Evolutionary conservation across 2,888 invertebrate species (phyloP), one percentile per base, ranked within the genome.

Genomic region (Villa cingulata): DNA sequence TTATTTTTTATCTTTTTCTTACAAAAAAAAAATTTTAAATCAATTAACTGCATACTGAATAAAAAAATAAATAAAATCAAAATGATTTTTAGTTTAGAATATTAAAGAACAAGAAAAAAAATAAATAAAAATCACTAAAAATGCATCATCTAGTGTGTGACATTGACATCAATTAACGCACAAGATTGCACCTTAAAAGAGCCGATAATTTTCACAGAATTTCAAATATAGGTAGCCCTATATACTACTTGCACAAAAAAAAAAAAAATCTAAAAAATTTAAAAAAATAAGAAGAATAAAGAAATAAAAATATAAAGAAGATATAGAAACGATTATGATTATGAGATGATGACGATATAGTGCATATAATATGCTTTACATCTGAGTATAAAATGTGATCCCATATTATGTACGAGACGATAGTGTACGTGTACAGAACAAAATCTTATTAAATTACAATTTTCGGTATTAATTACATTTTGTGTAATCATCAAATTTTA

Each of bases 401-500:
- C 10, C 23, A 7, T 23, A 34, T 38, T 39, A 47, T 42, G 37
- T n/a, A n/a, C n/a, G n/a, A n/a, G n/a, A n/a, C n/a, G n/a, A n/a
- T n/a, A n/a, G n/a, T n/a, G n/a, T n/a, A n/a, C n/a, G n/a, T n/a
- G n/a, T n/a, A n/a, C 42, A 47, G 23, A 37, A 36, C 38, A 47
- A n/a, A n/a, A 47, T 44, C 44, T 44, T 41, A 47, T 47, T 50
- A 40, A 50, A 48, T 50, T 50, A 50, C 50, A 47, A 42, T 29
- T 47, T 40, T 41, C 29, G 48, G 48, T 50, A 50, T 50, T 50
- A 50, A 47, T 50, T 46, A 50, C 50, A 34, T 9, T 38, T 29
- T 29, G 19, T 32, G 29, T 32, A 14, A 32, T 27, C 4, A 23
- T 23, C 23, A 23, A 23, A 7, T 23, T 23, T 4, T 6, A 23